Evolutionary conservation across 2,888 invertebrate genomes (phyloP).

Genomic region (Eupithecia subfuscata): DNA sequence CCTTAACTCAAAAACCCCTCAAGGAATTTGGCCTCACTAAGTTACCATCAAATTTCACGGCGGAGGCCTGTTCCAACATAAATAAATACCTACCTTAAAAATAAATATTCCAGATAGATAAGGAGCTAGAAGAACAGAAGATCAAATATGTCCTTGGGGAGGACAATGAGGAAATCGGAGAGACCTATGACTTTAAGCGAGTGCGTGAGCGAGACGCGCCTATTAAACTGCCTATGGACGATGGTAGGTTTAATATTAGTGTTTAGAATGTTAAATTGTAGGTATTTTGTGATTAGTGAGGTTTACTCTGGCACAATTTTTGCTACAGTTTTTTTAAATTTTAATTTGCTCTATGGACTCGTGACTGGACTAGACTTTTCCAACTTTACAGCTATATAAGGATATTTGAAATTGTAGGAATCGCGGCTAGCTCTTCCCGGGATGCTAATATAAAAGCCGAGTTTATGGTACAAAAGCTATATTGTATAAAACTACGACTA

Average conservation of each 20-base stretch:
- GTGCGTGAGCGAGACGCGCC: slow-evolving; percentile 65
- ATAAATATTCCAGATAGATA: slow-evolving; percentile 67
- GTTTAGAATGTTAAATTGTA: background rate
- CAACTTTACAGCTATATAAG: no score
- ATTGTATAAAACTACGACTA: no score
- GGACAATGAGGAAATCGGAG: slow-evolving; percentile 53
- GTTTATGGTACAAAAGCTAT: no score
- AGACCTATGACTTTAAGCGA: slow-evolving; percentile 60
- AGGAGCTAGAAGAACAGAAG: slow-evolving; percentile 75
- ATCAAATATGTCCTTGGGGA: slow-evolving; percentile 67
- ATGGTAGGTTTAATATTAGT: slow-evolving; percentile 50
- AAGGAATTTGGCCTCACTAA: no score
- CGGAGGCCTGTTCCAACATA: background rate
- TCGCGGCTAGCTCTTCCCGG: no score
- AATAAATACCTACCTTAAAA: background rate
- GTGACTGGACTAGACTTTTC: background rate
- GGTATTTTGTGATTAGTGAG: background rate
- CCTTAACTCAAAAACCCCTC: no score
- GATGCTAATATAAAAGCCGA: no score
- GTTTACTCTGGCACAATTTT: background rate
- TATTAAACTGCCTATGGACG: slow-evolving; percentile 73
- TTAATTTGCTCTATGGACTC: background rate
- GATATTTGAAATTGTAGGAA: no score
- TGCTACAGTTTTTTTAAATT: background rate
- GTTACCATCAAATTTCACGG: no score